Evolutionary conservation across 2,113 vertebrate species (phyloP), one percentile per base, ranked within the genome.

Genomic region (Actenoides lindsayi): DNA sequence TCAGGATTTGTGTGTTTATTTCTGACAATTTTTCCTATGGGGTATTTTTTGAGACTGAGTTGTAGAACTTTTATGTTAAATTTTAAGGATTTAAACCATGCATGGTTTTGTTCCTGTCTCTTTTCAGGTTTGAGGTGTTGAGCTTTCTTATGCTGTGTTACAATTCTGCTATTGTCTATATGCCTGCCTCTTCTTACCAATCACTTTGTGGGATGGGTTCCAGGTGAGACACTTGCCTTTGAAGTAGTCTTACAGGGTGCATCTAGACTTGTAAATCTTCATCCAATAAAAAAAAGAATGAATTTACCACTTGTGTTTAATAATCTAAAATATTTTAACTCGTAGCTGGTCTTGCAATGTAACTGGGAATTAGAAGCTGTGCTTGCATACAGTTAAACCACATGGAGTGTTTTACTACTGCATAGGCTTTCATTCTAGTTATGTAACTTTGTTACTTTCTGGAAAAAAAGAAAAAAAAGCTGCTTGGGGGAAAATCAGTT

Each of bases 91-190:
- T 81, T 35, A 86, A 53, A 51, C 42, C 20, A 53, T 75, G 27
- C 19, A 48, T 70, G 74, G 23, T 95, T 74, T 59, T 91, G 28
- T 64, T 67, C 37, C 71, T 89, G 56, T 97, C 28, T 94, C 57
- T 78, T 92, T 97, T 44, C 97, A 99, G 99, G 97, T 99, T 99
- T 97, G 99, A 99, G 97, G 99, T 99, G 94, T 97, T 99, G 94
- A 99, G 99, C 97, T 99, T 99, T 98, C 99, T 99, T 86, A 99
- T 99, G 99, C 96, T 99, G 83, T 99, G 99, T 96, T 99, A 99
- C 97, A 99, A 99, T 98, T 99, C 99, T 75, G 98, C 99, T 83
- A 99, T 99, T 96, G 99, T 99, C 88, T 99, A 99, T 97, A 99
- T 99, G 99, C 99, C 99, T 37, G 97, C 98, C 27, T 99, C 99